These are phyloP conservation scores for Temnopleurus reevesii DNA, from an alignment of 53 echinoderm and acorn worm species.

Conservation along the genomic window DNA sequence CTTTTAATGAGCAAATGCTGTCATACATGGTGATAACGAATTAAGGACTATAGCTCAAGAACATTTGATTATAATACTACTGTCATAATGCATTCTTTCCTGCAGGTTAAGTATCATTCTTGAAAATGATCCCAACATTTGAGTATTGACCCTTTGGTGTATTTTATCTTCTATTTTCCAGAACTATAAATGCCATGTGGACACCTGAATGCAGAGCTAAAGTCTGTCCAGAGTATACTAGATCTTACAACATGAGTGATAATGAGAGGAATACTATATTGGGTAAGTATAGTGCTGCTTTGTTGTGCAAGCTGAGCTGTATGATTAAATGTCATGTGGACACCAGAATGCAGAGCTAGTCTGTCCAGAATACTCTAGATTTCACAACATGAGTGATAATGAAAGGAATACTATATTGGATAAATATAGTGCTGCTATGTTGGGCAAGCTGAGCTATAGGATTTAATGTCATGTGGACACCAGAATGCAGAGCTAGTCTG, in stretches of 20 bases:
- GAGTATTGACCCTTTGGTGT: no score
- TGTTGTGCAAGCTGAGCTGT: no score
- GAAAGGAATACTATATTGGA: constrained; percentile 87
- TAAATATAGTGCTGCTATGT: no score
- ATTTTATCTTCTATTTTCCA: neutral
- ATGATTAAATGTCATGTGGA: constrained; percentile 92
- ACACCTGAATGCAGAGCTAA: constrained; percentile 73
- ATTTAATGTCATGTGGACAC: constrained; percentile 89
- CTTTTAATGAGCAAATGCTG: no score
- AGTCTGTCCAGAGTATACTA: constrained; percentile 74
- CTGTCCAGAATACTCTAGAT: constrained; percentile 70
- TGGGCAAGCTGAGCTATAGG: no score
- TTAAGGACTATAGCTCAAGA: no score
- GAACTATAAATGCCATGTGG: constrained; percentile 89
- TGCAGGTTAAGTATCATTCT: no score
- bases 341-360: constrained; percentile 77
- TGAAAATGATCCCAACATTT: no score
- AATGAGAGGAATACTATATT: constrained; percentile 86
- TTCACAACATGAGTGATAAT: constrained; percentile 85
- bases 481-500: constrained; percentile 76
- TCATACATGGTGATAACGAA: no score
- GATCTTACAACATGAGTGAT: constrained; percentile 85
- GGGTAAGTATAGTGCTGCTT: no score
- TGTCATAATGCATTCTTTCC: no score
- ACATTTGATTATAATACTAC: no score